Evolutionary conservation across 2,113 vertebrate genomes (phyloP).

Genomic region (Lethenteron reissneri): DNA sequence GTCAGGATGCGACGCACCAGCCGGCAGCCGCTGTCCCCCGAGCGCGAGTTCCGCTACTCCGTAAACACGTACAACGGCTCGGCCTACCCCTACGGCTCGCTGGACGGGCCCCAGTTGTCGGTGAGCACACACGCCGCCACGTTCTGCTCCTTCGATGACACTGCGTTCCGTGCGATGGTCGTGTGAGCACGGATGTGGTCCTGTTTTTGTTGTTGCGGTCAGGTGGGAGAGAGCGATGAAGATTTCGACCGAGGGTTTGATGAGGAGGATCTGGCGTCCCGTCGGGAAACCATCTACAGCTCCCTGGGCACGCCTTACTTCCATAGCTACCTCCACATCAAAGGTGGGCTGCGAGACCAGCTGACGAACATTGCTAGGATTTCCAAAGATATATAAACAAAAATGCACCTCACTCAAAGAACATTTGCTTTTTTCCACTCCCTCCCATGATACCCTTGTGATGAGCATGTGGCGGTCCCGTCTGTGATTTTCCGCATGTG

Average conservation of each 20-base stretch:
- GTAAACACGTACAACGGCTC: neutral
- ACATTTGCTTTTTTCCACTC: constrained; percentile 1
- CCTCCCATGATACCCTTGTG: neutral
- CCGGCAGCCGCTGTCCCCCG: neutral
- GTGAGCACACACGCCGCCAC: no score
- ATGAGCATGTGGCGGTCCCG: neutral
- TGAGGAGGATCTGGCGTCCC: constrained; percentile 58
- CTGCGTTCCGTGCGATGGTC: no score
- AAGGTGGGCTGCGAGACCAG: constrained; percentile 26
- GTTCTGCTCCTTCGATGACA: no score
- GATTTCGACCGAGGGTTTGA: constrained; percentile 56
- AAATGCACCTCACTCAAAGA: constrained; percentile 1
- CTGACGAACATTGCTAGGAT: no score
- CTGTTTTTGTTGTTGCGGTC: constrained; percentile 6
- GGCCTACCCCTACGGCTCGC: no score
- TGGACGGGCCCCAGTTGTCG: no score
- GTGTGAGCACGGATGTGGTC: no score
- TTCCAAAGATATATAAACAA: neutral
- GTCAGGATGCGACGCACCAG: neutral
- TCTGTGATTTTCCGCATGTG: neutral
- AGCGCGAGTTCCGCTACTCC: neutral
- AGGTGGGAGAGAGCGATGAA: constrained; percentile 65
- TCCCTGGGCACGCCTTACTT: constrained; percentile 56
- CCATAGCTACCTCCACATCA: constrained; percentile 76
- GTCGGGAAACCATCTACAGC: constrained; percentile 38